phyloP scores from a whole-genome alignment of 2,888 invertebrate species.

The Schizotus pectinicornis region DNA sequence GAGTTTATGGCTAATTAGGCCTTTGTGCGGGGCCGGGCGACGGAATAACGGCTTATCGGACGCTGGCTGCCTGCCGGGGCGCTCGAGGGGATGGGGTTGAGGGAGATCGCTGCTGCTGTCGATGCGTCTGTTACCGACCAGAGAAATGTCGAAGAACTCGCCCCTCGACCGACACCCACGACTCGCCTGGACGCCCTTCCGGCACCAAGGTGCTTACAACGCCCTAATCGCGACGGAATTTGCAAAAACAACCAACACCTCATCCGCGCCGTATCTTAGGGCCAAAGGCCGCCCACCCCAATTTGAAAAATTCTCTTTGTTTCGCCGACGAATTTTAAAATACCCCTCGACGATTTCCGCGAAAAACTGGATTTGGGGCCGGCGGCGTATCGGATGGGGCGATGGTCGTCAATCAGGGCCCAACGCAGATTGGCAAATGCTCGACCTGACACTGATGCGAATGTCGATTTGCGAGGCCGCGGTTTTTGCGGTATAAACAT shows the following conservation, averaged over 20 bases:
- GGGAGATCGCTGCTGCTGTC: slow-evolving; percentile 27
- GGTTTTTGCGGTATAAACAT: slow-evolving; percentile 62
- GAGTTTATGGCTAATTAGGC: slow-evolving; percentile 71
- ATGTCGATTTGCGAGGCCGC: slow-evolving; percentile 59
- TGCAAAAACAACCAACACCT: too few relatives aligned
- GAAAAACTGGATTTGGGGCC: background rate
- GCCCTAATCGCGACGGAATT: too few relatives aligned
- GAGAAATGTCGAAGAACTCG: too few relatives aligned
- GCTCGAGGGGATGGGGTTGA: slow-evolving; percentile 25
- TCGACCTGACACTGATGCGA: slow-evolving; percentile 56
- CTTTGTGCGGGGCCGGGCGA: slow-evolving; percentile 57
- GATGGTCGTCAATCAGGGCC: slow-evolving; percentile 55
- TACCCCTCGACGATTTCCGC: too few relatives aligned
- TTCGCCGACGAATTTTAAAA: too few relatives aligned
- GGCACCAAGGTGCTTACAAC: too few relatives aligned
- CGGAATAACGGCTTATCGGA: slow-evolving; percentile 61
- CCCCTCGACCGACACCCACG: too few relatives aligned
- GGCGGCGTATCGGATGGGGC: slow-evolving; percentile 30
- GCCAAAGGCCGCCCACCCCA: too few relatives aligned
- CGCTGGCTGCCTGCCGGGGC: slow-evolving; percentile 42
- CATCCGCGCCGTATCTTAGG: too few relatives aligned
- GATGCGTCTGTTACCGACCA: slow-evolving; percentile 18
- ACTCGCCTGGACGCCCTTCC: too few relatives aligned
- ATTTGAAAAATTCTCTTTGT: too few relatives aligned
- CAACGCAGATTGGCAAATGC: slow-evolving; percentile 58